Base-by-base conservation (phyloP, 2,113 vertebrate species). In the Amazona vittata region DNA sequence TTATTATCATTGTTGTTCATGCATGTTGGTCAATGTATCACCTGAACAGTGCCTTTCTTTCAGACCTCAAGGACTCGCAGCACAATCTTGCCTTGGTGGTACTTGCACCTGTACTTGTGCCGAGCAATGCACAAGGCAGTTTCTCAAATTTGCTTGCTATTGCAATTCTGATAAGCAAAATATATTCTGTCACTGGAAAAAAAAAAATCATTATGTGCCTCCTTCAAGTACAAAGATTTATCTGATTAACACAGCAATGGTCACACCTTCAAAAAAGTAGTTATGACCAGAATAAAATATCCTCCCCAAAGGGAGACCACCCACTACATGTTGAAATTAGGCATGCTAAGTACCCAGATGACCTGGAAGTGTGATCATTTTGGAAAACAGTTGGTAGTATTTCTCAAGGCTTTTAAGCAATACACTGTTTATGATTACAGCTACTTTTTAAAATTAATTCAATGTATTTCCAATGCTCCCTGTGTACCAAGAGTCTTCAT, bases 1-100 rank as follows among this genome's bases (percentile, higher is more conserved):
- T 39, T 47, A 10, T 31, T 43, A 10, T 12, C 49, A 12, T 13
- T 73, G 4, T 12, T 75, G 8, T 4, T 68, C 52, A 62, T 24
- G 43, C 3, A 1, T 37, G 7, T 11, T 37, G 59, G 33, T 74
- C 39, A 6, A 3, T 1, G 17, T 49, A 15, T 60, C 57, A 10
- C 1, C 68, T 1, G 8, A 47, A 37, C n/a, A 18, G 75, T 1
- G 3, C 4, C 10, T 49, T 44, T 62, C 70, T 25, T 19, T 2
- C 12, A 1, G 47, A 11, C 15, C 6, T 1, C 22, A 8, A 15
- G 17, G 52, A 13, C 18, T 0, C 2, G 2, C 0, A 21, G 12
- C 25, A 17, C 25, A 1, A 22, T 4, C 47, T 52, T 18, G 7
- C 11, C 47, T 2, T 1, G n/a, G 6, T 1, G 5, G 3, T 5